Evolutionary conservation across 2,797 vertebrate species (phyloP), one percentile per base, ranked within the genome.

Genomic region (Apogon talboti): DNA sequence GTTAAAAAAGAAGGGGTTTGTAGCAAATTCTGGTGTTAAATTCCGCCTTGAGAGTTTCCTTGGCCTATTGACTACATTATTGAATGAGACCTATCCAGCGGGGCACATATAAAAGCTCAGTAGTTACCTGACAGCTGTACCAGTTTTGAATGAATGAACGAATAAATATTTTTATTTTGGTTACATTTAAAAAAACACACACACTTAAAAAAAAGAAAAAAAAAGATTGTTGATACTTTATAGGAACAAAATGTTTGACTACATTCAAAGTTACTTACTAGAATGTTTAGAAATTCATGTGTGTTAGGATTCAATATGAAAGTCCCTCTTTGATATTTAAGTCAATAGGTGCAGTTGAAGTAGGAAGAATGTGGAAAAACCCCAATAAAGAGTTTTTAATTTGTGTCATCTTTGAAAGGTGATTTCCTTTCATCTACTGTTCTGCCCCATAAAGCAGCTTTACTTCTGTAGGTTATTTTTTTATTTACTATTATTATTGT

Each of bases 401-500:
- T 50, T 2, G 18, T 24, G 13, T 11, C 1, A 11, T 58, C 40
- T 48, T 52, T 70, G 70, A 51, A 53, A 76, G 28, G 45, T 37
- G 54, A 35, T 63, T 77, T 44, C 66, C 45, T 30, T 52, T 54
- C 44, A 37, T 69, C 41, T 67, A 42, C 41, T 15, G 37, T 62
- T 78, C 54, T 35, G 70, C 64, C 68, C 41, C 76, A 44, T 48
- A 50, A 71, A 68, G 55, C 67, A 24, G 33, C 66, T 53, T 76
- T 45, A 43, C 35, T 58, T 70, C 71, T 65, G 62, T 37, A 3
- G 47, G 59, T 56, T 37, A 24, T 74, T 57, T 64, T 44, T 68
- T 70, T 61, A 62, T 75, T 77, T 62, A 58, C 58, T 24, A 2
- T 66, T 64, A 58, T 65, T 66, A 47, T 65, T 66, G 51, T 73